phyloP scores from a whole-genome alignment of 1,140 invertebrate species.

The Calliopsis andreniformis region DNA sequence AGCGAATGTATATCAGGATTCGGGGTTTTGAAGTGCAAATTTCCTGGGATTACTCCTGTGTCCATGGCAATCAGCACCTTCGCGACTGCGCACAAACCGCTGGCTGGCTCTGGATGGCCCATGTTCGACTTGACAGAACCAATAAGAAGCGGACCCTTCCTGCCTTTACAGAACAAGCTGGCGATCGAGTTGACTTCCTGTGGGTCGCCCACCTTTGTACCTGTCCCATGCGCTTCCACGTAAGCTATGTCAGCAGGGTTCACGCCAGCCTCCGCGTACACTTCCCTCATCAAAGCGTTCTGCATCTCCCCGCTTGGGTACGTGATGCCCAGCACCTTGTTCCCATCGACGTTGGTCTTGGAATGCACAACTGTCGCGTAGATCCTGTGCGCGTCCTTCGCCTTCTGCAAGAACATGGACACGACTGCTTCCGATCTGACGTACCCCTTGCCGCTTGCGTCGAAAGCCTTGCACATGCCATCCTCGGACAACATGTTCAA shows the following conservation, averaged over 20 bases:
- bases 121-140: constrained; percentile 99
- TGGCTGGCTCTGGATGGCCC: constrained; percentile 98
- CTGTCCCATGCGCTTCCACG: constrained; percentile 98
- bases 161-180: constrained; percentile 94
- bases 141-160: constrained; percentile 90
- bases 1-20: constrained; percentile 95
- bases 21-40: constrained; percentile 93
- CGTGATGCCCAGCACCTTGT: constrained; percentile 94
- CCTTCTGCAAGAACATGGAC: constrained; percentile 91
- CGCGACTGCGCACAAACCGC: constrained; percentile 93
- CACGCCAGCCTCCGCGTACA: constrained; percentile 91
- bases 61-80: constrained; percentile 97
- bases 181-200: constrained; percentile 97
- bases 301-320: constrained; percentile 94
- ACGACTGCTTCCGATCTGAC: constrained; percentile 94
- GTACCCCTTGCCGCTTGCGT: constrained; percentile 94
- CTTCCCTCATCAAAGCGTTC: constrained; percentile 91
- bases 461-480: constrained; percentile 96
- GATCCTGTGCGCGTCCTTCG: constrained; percentile 87
- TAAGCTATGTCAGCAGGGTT: constrained; percentile 91
- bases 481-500: constrained; percentile 94
- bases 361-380: constrained; percentile 94
- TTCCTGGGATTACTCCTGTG: constrained; percentile 91
- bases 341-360: constrained; percentile 94
- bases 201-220: constrained; percentile 96